Conservation (phyloP, 2,797 vertebrate genomes). For the Gobionotothen gibberifrons region DNA sequence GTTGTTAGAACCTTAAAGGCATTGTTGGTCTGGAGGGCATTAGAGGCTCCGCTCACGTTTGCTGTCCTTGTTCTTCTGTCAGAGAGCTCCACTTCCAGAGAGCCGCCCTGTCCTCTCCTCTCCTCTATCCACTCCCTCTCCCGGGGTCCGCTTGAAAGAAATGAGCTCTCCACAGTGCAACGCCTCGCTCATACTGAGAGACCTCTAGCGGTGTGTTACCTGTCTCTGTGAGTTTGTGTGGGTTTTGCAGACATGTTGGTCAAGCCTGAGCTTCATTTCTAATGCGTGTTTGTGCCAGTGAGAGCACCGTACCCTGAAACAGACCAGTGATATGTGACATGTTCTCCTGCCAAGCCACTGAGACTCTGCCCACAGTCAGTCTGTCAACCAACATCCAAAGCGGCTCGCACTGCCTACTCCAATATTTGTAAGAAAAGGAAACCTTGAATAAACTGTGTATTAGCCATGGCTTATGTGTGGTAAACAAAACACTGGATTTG, state of each 20-base stretch:
- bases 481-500: constrained; percentile 22
- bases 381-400: constrained; percentile 35
- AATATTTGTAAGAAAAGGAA: constrained; percentile 47
- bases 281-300: constrained; percentile 27
- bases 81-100: constrained; percentile 44
- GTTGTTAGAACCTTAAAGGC: constrained; percentile 31
- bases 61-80: constrained; percentile 52
- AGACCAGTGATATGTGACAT: constrained; percentile 19
- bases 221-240: constrained; percentile 1
- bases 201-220: constrained; percentile 33
- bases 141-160: constrained; percentile 37
- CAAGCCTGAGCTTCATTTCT: constrained; percentile 29
- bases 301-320: constrained; percentile 5
- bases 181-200: constrained; percentile 28
- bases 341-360: constrained; percentile 39
- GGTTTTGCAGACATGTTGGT: constrained; percentile 19
- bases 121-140: constrained; percentile 42
- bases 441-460: constrained; percentile 26
- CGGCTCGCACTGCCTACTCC: constrained; percentile 24
- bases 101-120: constrained; percentile 51
- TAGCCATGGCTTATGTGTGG: constrained; percentile 7
- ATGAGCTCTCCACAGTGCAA: constrained; percentile 38
- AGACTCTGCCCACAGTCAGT: constrained; percentile 29
- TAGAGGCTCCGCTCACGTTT: constrained; percentile 55
- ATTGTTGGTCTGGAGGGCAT: constrained; percentile 27